Evolutionary conservation across 37 sponge, comb jelly and placozoan species (phyloP).

Genomic region (Aphrocallistes beatrix): DNA sequence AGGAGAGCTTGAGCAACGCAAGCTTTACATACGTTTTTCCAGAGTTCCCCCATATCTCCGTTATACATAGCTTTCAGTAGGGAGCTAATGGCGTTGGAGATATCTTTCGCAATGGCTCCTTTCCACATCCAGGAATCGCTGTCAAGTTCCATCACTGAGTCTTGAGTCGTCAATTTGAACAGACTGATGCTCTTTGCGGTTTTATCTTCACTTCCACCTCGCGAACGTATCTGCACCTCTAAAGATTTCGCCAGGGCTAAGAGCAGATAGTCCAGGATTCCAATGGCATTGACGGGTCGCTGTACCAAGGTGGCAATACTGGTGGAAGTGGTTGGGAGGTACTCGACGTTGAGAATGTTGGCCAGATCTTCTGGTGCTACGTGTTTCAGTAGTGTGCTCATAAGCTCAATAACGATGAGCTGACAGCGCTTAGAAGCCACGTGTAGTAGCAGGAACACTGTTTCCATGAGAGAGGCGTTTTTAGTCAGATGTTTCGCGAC

Average conservation of each 20-base stretch:
- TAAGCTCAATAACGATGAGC: conserved; percentile 55
- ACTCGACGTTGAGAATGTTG: conserved; percentile 35
- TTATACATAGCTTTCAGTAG: neutral
- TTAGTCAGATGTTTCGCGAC: conserved; percentile 67
- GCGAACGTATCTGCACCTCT: neutral
- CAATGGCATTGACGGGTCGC: conserved; percentile 19
- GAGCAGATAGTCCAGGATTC: conserved; percentile 70
- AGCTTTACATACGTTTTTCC: conserved; percentile 65
- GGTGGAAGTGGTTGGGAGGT: conserved; percentile 38
- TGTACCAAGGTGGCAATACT: neutral
- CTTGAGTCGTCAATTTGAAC: neutral
- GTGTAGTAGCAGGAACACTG: conserved; percentile 75
- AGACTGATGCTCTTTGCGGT: neutral
- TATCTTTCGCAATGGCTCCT: neutral
- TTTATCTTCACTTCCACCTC: neutral
- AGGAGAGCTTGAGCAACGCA: conserved; percentile 78
- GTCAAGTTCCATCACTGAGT: neutral
- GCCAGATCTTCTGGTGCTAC: conserved; percentile 75
- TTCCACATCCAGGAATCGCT: neutral
- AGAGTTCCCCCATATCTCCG: conserved; percentile 43
- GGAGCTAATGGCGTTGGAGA: neutral
- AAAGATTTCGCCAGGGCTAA: conserved; percentile 38
- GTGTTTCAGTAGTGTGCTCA: conserved; percentile 55
- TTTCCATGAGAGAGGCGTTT: conserved; percentile 58
- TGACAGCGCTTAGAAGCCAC: conserved; percentile 66